Percentiles rank a stretch among this genome's conserved stretches.
These are phyloP conservation scores for Gopherus evgoodei DNA, from an alignment of 2,113 vertebrate species.

Conservation along the genomic window DNA sequence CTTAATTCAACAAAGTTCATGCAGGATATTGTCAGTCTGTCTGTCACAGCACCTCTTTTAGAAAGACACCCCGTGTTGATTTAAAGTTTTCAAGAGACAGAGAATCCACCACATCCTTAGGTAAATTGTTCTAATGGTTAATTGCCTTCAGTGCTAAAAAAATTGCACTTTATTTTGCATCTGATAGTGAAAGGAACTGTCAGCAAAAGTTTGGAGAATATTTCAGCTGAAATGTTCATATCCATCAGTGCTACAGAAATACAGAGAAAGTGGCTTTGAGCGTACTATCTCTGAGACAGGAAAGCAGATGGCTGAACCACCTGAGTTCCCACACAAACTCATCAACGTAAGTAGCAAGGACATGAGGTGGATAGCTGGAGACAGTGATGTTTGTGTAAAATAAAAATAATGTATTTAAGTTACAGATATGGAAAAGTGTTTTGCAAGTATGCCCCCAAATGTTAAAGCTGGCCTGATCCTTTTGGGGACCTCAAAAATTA, in stretches of 20 bases:
- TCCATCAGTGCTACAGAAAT: not conserved
- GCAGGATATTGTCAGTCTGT: too few relatives aligned
- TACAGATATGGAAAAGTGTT: not conserved
- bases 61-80: too few relatives aligned
- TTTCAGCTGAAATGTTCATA: not conserved
- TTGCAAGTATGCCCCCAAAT: not conserved
- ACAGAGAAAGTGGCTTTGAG: accelerated
- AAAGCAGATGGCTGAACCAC: not conserved
- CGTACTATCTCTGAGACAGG: not conserved
- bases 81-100: too few relatives aligned
- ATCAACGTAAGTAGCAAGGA: accelerated
- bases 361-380: not conserved
- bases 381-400: not conserved
- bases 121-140: too few relatives aligned
- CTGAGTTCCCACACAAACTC: accelerated
- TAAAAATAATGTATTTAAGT: not conserved
- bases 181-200: not conserved
- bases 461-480: not conserved
- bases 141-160: too few relatives aligned
- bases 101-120: too few relatives aligned
- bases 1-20: too few relatives aligned
- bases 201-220: not conserved
- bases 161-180: too few relatives aligned
- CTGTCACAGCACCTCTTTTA: too few relatives aligned
- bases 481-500: not conserved